Evolutionary conservation across 2,888 invertebrate genomes (phyloP), one percentile per base, ranked within the genome.

Genomic region (Leptodirus hochenwartii): DNA sequence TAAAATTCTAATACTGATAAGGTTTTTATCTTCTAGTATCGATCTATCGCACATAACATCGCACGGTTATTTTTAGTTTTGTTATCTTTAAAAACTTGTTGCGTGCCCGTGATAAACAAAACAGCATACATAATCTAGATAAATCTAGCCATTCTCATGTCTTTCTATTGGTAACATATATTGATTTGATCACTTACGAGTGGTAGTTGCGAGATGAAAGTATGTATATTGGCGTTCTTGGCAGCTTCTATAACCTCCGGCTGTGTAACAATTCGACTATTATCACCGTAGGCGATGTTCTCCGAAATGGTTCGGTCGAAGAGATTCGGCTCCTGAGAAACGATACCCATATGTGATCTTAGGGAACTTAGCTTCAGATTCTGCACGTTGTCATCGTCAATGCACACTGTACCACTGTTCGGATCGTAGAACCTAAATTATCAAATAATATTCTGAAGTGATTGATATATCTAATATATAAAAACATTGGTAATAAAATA

Each of bases 241-340:
- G 84, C 80, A 0, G 80, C 78, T 13, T 66, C 61, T 2, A 85
- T 72, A 27, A 90, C 66, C 47, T 87, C 84, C 27, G 70, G 67
- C 54, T 69, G 67, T 2, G 59, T 45, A 1, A 79, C 69, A 3
- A 49, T 49, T n/a, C 75, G 56, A 0, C 59, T 54, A 47, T 82
- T 85, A 47, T 85, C 82, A 3, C 93, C 93, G 47, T 93, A 93
- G 0, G 81, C 78, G 39, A 95, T 91, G 53, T 95, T 95, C 40
- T 91, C 82, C 1, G 64, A 68, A 33, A 93, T 85, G 5, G 80
- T 79, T 32, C 81, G 65, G 50, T 87, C 82, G 54, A 93, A 93
- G 1, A 93, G 62, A 2, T 79, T 73, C 0, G 90, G 93, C 46
- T 93, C 91, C 56, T 95, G 93, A 3, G 85, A 82, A 2, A 93